These are phyloP conservation scores for Stenolophus ochropezus DNA, from an alignment of 2,888 invertebrate genomes.

Conservation along the genomic window DNA sequence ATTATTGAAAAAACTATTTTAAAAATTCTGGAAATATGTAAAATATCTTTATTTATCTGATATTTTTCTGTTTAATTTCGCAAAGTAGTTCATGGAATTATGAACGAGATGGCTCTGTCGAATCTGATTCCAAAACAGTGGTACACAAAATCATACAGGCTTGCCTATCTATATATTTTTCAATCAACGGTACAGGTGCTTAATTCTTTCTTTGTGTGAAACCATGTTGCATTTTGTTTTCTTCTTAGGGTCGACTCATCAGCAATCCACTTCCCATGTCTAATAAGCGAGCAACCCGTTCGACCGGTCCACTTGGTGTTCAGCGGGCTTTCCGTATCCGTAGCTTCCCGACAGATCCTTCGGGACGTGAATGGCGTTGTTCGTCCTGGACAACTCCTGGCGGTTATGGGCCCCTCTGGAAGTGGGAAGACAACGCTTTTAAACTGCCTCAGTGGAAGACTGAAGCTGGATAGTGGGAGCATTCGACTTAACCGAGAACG, in stretches of 20 bases:
- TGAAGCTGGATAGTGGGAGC: conserved; percentile 80
- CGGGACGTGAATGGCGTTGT: conserved; percentile 84
- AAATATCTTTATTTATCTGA: too few relatives aligned
- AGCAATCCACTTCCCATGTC: conserved; percentile 77
- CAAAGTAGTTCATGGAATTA: too few relatives aligned
- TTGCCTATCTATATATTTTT: too few relatives aligned
- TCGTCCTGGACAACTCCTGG: conserved; percentile 85
- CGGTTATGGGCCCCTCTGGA: conserved; percentile 89
- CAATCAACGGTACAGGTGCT: too few relatives aligned
- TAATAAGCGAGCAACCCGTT: conserved; percentile 75
- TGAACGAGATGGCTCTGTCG: too few relatives aligned
- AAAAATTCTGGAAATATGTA: too few relatives aligned
- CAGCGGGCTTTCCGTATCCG: conserved; percentile 77
- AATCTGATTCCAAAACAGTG: too few relatives aligned
- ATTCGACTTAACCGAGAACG: conserved; percentile 71
- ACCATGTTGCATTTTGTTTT: neutral
- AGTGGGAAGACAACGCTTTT: conserved; percentile 87
- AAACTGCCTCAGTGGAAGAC: conserved; percentile 84
- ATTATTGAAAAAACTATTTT: too few relatives aligned
- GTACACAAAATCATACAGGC: too few relatives aligned
- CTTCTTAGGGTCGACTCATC: conserved; percentile 77
- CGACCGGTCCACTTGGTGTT: conserved; percentile 81
- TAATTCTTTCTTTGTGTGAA: too few relatives aligned
- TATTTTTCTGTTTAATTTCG: too few relatives aligned
- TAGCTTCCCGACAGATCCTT: conserved; percentile 77